Evolutionary conservation across 2,888 invertebrate species (phyloP).

Genomic region (Scaptomyza caliginosa): DNA sequence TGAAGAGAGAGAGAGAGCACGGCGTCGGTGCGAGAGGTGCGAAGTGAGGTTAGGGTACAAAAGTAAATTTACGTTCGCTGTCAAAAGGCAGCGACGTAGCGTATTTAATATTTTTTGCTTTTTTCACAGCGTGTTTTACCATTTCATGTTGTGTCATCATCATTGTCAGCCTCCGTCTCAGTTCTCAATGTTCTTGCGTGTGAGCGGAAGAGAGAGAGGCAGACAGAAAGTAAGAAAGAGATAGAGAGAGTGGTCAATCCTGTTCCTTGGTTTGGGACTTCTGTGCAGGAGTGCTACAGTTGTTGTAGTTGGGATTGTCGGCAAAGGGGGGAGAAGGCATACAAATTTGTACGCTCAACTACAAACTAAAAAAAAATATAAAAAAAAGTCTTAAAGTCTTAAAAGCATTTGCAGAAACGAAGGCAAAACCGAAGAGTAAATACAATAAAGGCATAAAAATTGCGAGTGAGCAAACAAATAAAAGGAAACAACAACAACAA

Average conservation of each 20-base stretch:
- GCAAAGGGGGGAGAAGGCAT: conserved; percentile 3
- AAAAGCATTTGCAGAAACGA: conserved; percentile 79
- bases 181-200: neutral
- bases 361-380: conserved; percentile 75
- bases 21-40: neutral
- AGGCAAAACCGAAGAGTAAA: conserved; percentile 68
- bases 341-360: conserved; percentile 76
- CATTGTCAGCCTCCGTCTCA: conserved; percentile 63
- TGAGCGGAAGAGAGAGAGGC: no score
- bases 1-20: neutral
- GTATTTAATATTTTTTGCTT: conserved; percentile 83
- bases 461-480: conserved; percentile 79
- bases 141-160: conserved; percentile 83
- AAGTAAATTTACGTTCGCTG: conserved; percentile 83
- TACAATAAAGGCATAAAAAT: conserved; percentile 80
- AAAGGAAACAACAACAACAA: conserved; percentile 44
- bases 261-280: conserved; percentile 50
- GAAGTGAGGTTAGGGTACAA: conserved; percentile 43
- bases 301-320: neutral
- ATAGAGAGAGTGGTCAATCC: conserved; percentile 56
- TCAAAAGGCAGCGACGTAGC: conserved; percentile 81
- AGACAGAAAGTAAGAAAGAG: neutral
- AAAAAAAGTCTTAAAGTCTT: conserved; percentile 78
- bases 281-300: conserved; percentile 11
- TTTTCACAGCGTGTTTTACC: conserved; percentile 82